These are phyloP conservation scores for Macrosoma leucophasiata DNA, from an alignment of 2,888 invertebrate genomes.

Conservation along the genomic window DNA sequence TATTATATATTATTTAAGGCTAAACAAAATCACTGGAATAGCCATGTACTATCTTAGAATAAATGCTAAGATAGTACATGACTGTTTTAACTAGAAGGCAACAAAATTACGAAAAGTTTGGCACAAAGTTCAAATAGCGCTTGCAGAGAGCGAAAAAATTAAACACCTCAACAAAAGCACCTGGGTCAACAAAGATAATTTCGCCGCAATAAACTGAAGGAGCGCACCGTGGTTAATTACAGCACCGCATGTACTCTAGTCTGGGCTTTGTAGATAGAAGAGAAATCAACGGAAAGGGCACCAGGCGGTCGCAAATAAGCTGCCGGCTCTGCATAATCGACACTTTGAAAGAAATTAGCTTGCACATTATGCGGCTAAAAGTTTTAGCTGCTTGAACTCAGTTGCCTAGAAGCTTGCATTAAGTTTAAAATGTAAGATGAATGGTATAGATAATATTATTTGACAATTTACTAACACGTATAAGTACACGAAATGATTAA, in stretches of 20 bases:
- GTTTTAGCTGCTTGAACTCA: too few species aligned
- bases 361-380: constrained; percentile 40
- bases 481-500: too few species aligned
- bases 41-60: too few species aligned
- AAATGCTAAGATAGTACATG: too few species aligned
- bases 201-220: constrained; percentile 55
- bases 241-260: constrained; percentile 33
- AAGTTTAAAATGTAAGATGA: too few species aligned
- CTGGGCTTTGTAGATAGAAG: constrained; percentile 44
- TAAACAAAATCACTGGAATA: too few species aligned
- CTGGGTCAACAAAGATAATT: constrained; percentile 67
- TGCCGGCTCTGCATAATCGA: constrained; percentile 40
- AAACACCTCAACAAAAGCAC: constrained; percentile 44
- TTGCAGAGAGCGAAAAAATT: constrained; percentile 47
- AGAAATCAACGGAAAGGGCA: constrained; percentile 35
- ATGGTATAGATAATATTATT: too few species aligned
- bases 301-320: constrained; percentile 40
- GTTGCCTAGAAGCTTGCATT: too few species aligned
- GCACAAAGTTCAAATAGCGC: constrained; percentile 38
- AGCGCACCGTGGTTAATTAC: constrained; percentile 49
- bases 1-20: too few species aligned
- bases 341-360: constrained; percentile 56
- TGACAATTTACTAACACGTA: too few species aligned
- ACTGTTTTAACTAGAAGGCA: too few species aligned
- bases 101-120: too few species aligned